Evolutionary conservation across 2,888 invertebrate species (phyloP), one percentile per base, ranked within the genome.

Genomic region (Micoletzkya japonica): DNA sequence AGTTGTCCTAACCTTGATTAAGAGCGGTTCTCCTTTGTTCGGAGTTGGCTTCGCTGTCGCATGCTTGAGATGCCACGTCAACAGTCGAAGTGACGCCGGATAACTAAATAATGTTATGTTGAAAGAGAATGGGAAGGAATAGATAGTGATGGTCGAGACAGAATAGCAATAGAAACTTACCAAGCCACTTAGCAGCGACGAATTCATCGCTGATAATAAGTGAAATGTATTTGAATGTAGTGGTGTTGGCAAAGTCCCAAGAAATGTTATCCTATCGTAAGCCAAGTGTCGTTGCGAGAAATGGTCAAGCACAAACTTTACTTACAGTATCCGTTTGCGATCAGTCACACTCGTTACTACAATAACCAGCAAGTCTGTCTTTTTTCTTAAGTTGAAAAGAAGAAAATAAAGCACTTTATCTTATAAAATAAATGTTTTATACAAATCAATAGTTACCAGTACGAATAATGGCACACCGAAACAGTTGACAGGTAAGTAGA

Each of bases 171-270:
- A n/a, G 17, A 24, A 36, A 64, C 64, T 52, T 2, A 64, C 64
- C 64, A 64, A 28, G 14, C 26, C 30, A 7, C 36, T 36, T 34
- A 52, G 34, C 20, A 6, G 2, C 1, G 30, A 24, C 32, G 36
- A 52, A 30, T 28, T 3, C 14, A 34, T 28, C 3, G 20, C 4
- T n/a, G 32, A 64, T 7, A n/a, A 2, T 2, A 30, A 24, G 28
- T 20, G 49, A 61, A 39, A 49, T 49, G 49, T 39, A 30, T 10
- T 44, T 10, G 56, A 4, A 20, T 44, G 44, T 10, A 14, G 44
- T 20, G 3, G n/a, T 4, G 26, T 30, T 61, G 61, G 49, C 61
- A 61, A 61, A n/a, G 3, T 26, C 4, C 60, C 60, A 60, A 61
- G 49, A 28, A 10, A 14, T 20, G 10, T 2, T 0, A 39, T 10